Conservation (phyloP, 1,140 invertebrate species). For the Leptinotarsa defecta region DNA sequence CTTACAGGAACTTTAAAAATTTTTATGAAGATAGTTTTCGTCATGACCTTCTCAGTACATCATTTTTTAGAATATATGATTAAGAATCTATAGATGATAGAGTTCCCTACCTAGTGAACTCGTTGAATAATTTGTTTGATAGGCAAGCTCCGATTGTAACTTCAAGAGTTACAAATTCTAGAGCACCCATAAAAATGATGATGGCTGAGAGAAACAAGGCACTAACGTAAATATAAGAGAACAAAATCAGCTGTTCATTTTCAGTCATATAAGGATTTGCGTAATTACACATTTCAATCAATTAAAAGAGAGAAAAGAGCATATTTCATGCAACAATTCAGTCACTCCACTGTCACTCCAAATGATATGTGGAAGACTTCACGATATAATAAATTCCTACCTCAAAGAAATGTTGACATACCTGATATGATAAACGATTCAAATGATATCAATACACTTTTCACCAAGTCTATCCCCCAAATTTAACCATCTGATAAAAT, state of each 20-base stretch:
- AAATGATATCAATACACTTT: too few species aligned
- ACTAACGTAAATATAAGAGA: conserved; percentile 1
- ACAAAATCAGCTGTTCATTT: background rate
- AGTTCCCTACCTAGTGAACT: too few species aligned
- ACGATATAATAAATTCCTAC: conserved; percentile 8
- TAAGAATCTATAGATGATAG: too few species aligned
- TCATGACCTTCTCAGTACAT: too few species aligned
- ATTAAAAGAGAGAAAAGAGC: background rate
- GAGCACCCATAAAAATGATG: background rate
- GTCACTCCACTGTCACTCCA: background rate
- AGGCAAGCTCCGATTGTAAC: too few species aligned
- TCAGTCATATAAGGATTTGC: background rate
- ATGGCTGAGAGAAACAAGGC: background rate
- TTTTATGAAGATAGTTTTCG: too few species aligned
- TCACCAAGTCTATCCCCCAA: too few species aligned
- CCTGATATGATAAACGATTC: background rate
- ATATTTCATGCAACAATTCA: background rate
- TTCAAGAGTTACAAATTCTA: too few species aligned
- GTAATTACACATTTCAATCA: background rate
- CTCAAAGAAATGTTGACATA: conserved; percentile 9
- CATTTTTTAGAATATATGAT: too few species aligned
- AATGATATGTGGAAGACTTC: background rate
- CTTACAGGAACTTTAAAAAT: too few species aligned
- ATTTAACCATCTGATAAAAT: too few species aligned
- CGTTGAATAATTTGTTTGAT: too few species aligned